Base-by-base conservation (phyloP, 1,140 invertebrate species). In the Apis florea region DNA sequence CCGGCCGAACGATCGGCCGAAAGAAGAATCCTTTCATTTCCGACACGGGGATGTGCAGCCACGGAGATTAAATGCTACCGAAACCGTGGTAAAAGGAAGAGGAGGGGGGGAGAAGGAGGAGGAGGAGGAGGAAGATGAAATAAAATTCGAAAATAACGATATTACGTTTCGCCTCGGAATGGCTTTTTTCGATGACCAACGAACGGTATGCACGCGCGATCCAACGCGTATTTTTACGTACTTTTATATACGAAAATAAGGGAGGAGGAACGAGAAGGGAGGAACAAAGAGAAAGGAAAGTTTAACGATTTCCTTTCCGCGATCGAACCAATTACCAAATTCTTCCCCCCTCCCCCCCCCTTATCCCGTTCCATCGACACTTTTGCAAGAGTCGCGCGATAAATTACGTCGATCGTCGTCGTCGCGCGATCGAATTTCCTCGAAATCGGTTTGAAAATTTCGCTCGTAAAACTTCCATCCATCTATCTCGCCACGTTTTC, bases 21-120 rank as follows among this genome's bases (percentile, higher is more conserved):
- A 40, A 40, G 79, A 74, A 75, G 75, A 72, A 85, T 79, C 81
- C 71, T 86, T 83, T 80, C 76, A 51, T 83, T 76, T 47, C 68
- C 54, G 51, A 77, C 69, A 77, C 68, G 63, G 71, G 63, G 74
- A 82, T 77, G 77, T 78, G 74, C 63, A 82, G 67, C 68, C 73
- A 72, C 79, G 73, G 68, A 85, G 69, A 86, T 85, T 85, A 86
- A 85, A 82, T 70, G 77, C 84, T 80, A 84, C 84, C 77, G 71
- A 76, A 70, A 76, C 70, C 76, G 61, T 66, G 67, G 64, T 9
- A 75, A 84, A 85, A 83, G 66, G 13, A 69, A 66, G 69, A 73
- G 26, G 26, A 2, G 2, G 26, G 26, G 26, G 26, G 26, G 26
- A n/a, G n/a, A n/a, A n/a, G n/a, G n/a, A n/a, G 26, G 26, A 2